Percentiles rank a stretch among this genome's conserved stretches.
Conservation (phyloP, 2,888 invertebrate genomes). For the Oscheius sp. region DNA sequence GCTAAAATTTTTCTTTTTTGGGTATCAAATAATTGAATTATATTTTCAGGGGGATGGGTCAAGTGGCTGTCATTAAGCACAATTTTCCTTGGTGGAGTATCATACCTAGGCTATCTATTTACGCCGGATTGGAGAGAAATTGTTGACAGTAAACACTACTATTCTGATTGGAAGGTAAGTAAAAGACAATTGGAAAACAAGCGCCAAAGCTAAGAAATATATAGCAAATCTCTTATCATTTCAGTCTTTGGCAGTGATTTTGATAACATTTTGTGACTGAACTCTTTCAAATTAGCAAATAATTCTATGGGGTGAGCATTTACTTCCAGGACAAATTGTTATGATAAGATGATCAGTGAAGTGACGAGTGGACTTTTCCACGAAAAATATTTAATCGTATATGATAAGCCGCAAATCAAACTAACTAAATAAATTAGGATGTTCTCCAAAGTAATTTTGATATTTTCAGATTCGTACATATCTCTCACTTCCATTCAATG, state of each 20-base stretch:
- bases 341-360: background rate
- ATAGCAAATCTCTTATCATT: no score
- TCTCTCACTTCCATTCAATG: constrained; percentile 65
- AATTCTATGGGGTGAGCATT: background rate
- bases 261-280: background rate
- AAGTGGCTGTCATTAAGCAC: constrained; percentile 49
- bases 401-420: no score
- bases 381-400: no score
- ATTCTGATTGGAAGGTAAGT: constrained; percentile 66
- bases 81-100: constrained; percentile 45
- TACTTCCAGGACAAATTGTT: background rate
- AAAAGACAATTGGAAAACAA: background rate
- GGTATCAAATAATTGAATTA: no score
- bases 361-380: background rate
- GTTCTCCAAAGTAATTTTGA: background rate
- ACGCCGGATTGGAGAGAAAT: constrained; percentile 61
- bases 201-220: background rate
- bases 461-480: constrained; percentile 65
- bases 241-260: background rate
- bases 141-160: constrained; percentile 65
- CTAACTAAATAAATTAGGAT: background rate
- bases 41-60: constrained; percentile 47
- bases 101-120: constrained; percentile 56
- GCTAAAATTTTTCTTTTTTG: no score
- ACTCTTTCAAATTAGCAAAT: background rate